Base-by-base conservation (phyloP, 2,113 vertebrate genomes). In the Melanostigma gelatinosum region DNA sequence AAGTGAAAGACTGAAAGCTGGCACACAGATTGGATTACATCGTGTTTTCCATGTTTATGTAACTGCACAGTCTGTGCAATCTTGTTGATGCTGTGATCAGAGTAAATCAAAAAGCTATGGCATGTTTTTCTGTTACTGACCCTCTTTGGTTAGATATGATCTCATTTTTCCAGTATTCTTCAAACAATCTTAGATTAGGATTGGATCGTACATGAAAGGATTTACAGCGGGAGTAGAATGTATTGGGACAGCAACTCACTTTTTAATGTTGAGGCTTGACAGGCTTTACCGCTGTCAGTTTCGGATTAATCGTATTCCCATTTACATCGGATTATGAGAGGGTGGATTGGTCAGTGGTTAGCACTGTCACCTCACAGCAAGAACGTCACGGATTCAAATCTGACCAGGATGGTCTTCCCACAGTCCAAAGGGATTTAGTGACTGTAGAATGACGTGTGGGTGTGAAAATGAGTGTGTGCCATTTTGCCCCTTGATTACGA, bases 321-420 rank as follows among this genome's bases (percentile, higher is more conserved):
- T 89, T 72, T 72, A 65, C 67, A 65, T 80, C 78, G 75, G 55
- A 87, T 85, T 74, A 76, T 71, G 72, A 61, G 46, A 54, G 5
- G 27, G 8, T 55, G 70, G 55, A 75, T 67, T 42, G 44, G 60
- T 80, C 8, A 48, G 64, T 72, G 63, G 69, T 74, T 71, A 63
- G 15, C 1, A 16, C 61, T 46, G 36, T 54, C 48, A 54, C 55
- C 32, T 75, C 38, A 60, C 22, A 72, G 38, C 40, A 73, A 46
- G 61, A 77, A 76, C 12, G 38, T 63, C 16, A 18, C 40, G 4
- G 42, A 54, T 52, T 68, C 12, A 67, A 48, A 22, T 77, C 6
- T 40, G 7, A 61, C n/a, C 11, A 70, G 54, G 12, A n/a, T 55
- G 42, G 67, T 69, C 34, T 12, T 65, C 48, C 15, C 24, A 15